Percentiles rank a stretch among this genome's conserved stretches.
Evolutionary conservation across 2,797 vertebrate species (phyloP).

Genomic region (Tamandua tetradactyla): DNA sequence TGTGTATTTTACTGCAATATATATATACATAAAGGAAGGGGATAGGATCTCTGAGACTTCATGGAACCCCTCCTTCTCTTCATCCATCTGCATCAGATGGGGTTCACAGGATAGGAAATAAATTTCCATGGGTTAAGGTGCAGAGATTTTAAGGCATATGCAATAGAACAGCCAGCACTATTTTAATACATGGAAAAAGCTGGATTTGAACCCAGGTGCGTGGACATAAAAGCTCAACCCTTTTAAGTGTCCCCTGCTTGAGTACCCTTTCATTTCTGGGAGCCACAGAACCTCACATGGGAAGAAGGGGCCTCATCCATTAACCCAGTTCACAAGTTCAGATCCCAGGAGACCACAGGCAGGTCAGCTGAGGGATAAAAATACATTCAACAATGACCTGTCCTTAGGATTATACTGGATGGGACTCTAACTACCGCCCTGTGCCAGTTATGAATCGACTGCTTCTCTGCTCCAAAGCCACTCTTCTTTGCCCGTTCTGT

Average conservation of each 20-base stretch:
- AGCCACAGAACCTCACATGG: background rate
- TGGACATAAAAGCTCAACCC: background rate
- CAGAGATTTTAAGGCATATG: background rate
- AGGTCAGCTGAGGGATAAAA: background rate
- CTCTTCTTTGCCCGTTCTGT: rapidly evolving
- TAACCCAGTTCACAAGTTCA: background rate
- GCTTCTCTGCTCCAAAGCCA: background rate
- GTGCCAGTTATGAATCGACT: rapidly evolving
- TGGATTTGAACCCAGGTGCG: background rate
- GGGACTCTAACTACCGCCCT: background rate
- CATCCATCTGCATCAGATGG: rapidly evolving
- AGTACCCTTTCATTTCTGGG: background rate
- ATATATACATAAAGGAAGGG: too few relatives aligned
- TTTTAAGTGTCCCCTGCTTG: background rate
- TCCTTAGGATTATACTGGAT: background rate
- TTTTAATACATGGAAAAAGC: background rate
- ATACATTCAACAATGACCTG: background rate
- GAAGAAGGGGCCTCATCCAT: background rate
- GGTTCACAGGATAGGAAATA: background rate
- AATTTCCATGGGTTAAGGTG: background rate
- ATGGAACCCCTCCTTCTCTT: background rate
- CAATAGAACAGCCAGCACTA: background rate
- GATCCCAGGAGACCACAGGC: background rate
- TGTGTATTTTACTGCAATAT: too few relatives aligned
- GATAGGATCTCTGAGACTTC: rapidly evolving